Base-by-base conservation (phyloP, 1,140 invertebrate genomes). In the Apis dorsata region DNA sequence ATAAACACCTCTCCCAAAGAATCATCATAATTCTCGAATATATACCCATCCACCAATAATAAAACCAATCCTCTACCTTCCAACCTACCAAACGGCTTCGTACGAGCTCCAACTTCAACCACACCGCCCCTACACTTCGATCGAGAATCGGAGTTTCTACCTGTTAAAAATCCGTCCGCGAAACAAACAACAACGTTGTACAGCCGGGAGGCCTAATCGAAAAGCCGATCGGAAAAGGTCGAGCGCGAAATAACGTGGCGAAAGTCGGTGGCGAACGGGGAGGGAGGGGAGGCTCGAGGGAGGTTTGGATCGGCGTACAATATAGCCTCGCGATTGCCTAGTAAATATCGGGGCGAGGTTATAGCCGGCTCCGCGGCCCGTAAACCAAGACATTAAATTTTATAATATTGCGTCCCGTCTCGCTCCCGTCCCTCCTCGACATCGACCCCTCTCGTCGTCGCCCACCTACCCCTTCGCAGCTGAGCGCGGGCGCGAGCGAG, bases 351-450 rank as follows among this genome's bases (percentile, higher is more conserved):
- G 90, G 89, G 85, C 84, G 82, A 90, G 90, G 91, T 93, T 92
- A 93, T 92, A 93, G 91, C 90, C 90, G 85, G 91, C 91, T 93
- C 91, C 90, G 90, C 86, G 89, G 90, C 89, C 93, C 93, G 92
- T 94, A 93, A 94, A 94, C 92, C 92, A 93, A 93, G 93, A 93
- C 93, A 93, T 94, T 94, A 94, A 94, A 93, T 94, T 94, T 94
- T 94, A 94, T 94, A 94, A 94, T 94, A 94, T 93, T 92, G 92
- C 92, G 86, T 90, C 81, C 90, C 85, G 85, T 89, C 84, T 88
- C 84, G 89, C 88, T 69, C 79, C 83, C 78, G 74, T 76, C 84
- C 82, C 79, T 87, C 81, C 85, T 87, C 86, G 69, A 84, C 79
- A 66, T 85, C 82, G 34, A 57, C n/a, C 70, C 78, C 76, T 59